Evolutionary conservation across 2,113 vertebrate species (phyloP).

Genomic region (Brachypteracias leptosomus): DNA sequence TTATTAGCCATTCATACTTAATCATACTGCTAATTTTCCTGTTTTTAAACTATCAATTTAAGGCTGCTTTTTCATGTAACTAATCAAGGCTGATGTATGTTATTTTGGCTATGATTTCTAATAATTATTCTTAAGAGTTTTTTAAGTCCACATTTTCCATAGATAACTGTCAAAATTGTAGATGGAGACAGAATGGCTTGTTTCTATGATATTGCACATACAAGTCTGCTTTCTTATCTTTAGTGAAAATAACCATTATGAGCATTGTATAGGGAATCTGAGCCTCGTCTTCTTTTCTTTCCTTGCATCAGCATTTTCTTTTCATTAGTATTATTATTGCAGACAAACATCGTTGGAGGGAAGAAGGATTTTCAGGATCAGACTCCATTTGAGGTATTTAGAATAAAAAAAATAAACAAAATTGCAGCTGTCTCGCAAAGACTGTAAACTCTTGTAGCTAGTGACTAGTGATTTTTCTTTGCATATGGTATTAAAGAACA

Average conservation of each 20-base stretch:
- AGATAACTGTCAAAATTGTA: conserved; percentile 22
- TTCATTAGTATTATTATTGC: background rate
- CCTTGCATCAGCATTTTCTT: conserved; percentile 14
- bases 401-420: too few species aligned
- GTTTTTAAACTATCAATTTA: conserved; percentile 66
- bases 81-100: conserved; percentile 51
- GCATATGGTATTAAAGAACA: conserved; percentile 39
- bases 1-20: conserved; percentile 72
- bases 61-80: conserved; percentile 33
- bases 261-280: background rate
- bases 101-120: conserved; percentile 56
- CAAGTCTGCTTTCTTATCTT: conserved; percentile 4
- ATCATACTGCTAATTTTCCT: conserved; percentile 71
- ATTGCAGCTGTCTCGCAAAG: conserved; percentile 42
- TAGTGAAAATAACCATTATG: background rate
- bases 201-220: background rate
- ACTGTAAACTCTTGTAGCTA: conserved; percentile 57
- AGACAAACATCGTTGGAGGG: background rate
- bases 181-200: background rate
- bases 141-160: conserved; percentile 16
- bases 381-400: background rate
- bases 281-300: conserved; percentile 14
- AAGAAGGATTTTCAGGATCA: conserved; percentile 8
- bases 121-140: conserved; percentile 48
- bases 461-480: conserved; percentile 50